Percentiles rank a stretch among this genome's conserved stretches.
These are phyloP conservation scores for Embiotoca jacksoni DNA, from an alignment of 2,113 vertebrate genomes.

Conservation along the genomic window DNA sequence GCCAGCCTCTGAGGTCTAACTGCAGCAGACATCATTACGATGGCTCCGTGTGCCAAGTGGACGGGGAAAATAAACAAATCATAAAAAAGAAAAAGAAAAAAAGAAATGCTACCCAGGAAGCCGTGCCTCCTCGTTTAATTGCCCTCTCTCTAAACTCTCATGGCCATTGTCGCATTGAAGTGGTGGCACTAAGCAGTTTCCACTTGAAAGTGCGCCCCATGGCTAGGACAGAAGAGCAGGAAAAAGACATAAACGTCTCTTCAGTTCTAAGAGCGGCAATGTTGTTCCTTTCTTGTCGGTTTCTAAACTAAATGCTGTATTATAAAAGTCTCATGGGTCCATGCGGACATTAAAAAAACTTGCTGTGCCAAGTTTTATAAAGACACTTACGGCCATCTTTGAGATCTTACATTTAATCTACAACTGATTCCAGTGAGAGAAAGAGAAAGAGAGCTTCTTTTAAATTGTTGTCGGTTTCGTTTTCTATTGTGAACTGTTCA, in stretches of 20 bases:
- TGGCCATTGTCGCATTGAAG: conserved; percentile 26
- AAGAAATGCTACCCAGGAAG: conserved; percentile 25
- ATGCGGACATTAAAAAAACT: conserved; percentile 46
- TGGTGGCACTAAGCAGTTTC: conserved; percentile 51
- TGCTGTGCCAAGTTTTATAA: conserved; percentile 19
- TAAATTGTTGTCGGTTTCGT: neutral
- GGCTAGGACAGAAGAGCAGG: conserved; percentile 37
- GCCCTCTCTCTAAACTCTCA: conserved; percentile 25
- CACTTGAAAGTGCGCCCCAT: conserved; percentile 55
- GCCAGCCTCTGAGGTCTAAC: conserved; percentile 44
- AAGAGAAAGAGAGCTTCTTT: neutral
- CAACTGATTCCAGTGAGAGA: neutral
- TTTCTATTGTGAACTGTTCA: conserved; percentile 17
- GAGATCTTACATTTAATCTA: conserved; percentile 25
- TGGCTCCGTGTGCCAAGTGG: conserved; percentile 31
- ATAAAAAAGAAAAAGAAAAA: conserved; percentile 34
- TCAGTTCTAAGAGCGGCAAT: conserved; percentile 12
- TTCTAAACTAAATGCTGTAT: conserved; percentile 6
- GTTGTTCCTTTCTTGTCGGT: conserved; percentile 12
- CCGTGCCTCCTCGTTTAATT: conserved; percentile 23
- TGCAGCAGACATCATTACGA: conserved; percentile 52
- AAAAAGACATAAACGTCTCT: conserved; percentile 30
- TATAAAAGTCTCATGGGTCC: conserved; percentile 17
- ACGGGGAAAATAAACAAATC: conserved; percentile 59
- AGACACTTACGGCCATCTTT: conserved; percentile 13